phyloP scores from a whole-genome alignment of 2,113 vertebrate genomes.

The Deroptyus accipitrinus region DNA sequence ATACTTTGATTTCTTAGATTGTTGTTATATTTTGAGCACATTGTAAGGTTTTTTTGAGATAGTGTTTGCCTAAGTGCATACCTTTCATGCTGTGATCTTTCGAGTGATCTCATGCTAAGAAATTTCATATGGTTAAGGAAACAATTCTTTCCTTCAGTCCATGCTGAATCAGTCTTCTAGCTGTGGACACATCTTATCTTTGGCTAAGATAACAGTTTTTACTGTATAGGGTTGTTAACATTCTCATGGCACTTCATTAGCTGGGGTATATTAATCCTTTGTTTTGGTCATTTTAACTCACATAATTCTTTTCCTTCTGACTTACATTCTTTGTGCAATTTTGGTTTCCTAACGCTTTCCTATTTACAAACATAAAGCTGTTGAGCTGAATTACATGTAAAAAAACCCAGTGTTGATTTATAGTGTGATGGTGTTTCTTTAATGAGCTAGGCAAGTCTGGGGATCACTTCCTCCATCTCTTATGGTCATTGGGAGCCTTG shows the following conservation, averaged over 20 bases:
- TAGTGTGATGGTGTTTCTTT: not conserved
- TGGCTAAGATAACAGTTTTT: not conserved
- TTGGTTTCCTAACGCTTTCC: not conserved
- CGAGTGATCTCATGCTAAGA: not conserved
- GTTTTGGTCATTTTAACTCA: not conserved
- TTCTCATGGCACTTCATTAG: not conserved
- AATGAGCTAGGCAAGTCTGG: not conserved
- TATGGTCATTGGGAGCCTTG: not conserved
- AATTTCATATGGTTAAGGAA: not conserved
- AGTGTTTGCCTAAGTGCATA: not conserved
- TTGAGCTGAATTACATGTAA: not conserved
- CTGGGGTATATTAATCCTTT: not conserved
- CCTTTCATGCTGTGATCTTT: not conserved
- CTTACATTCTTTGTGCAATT: not conserved
- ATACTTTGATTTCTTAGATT: not conserved
- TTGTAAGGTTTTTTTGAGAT: not conserved
- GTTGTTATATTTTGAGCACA: not conserved
- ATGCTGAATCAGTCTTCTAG: not conserved
- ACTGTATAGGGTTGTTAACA: not conserved
- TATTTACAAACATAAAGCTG: not conserved
- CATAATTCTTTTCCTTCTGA: not conserved
- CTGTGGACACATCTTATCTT: conserved; percentile 12
- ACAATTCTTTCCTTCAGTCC: not conserved
- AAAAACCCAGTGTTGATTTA: not conserved
- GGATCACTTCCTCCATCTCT: not conserved